A percentile compares a stretch with the other conserved stretches of the same genome.
Conservation (phyloP, 2,888 invertebrate species). For the Tetragnatha montana region DNA sequence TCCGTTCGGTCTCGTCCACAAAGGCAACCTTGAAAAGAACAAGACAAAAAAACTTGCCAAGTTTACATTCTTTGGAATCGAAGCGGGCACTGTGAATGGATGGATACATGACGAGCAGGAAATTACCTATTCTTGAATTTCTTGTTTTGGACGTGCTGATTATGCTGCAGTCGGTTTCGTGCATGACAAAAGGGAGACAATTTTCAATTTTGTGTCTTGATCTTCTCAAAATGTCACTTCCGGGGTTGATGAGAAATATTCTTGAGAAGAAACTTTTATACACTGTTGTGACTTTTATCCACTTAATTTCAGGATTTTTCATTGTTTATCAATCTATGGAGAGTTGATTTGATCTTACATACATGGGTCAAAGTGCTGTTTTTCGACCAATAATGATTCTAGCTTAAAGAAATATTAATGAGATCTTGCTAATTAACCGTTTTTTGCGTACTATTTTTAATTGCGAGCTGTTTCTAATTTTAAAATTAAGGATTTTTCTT, state of each 20-base stretch:
- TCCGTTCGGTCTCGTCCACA: neutral
- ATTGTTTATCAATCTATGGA: too few species aligned
- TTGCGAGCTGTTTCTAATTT: too few species aligned
- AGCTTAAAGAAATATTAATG: too few species aligned
- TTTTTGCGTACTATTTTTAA: too few species aligned
- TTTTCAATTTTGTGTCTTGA: neutral
- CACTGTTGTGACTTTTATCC: too few species aligned
- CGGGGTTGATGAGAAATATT: neutral
- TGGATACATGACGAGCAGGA: neutral
- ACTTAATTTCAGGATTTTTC: too few species aligned
- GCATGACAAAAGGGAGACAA: neutral
- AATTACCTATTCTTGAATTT: neutral
- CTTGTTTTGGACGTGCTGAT: neutral
- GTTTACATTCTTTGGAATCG: neutral
- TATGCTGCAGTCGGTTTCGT: neutral
- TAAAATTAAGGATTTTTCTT: too few species aligned
- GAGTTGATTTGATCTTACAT: too few species aligned
- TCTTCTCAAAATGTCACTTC: neutral
- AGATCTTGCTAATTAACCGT: too few species aligned
- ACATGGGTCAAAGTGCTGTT: too few species aligned
- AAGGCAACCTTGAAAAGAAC: neutral
- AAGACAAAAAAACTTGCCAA: neutral
- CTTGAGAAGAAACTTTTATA: too few species aligned
- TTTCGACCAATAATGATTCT: too few species aligned
- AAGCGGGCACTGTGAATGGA: neutral